A percentile compares a stretch with the other conserved stretches of the same genome.
phyloP scores from a whole-genome alignment of 2,888 invertebrate species.

The Aspidapion aeneum region DNA sequence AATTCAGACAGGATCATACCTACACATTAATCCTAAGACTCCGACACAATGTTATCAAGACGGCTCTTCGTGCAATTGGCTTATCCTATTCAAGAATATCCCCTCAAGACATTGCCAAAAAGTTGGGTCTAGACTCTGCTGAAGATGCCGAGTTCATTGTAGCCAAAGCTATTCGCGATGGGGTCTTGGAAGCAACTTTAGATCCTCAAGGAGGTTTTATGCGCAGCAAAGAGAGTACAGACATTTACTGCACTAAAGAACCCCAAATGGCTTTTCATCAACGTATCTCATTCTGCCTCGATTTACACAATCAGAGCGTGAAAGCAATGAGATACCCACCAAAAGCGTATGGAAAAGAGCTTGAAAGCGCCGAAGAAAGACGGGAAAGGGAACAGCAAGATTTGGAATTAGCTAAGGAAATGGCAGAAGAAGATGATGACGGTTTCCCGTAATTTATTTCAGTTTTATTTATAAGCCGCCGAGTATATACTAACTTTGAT shows the following conservation, averaged over 20 bases:
- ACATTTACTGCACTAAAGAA: conserved; percentile 95
- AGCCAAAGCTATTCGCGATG: conserved; percentile 96
- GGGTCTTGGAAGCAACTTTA: conserved; percentile 96
- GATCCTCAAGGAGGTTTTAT: conserved; percentile 95
- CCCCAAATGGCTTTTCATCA: conserved; percentile 96
- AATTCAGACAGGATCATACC: conserved; percentile 92
- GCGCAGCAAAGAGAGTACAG: conserved; percentile 95
- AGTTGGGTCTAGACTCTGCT: conserved; percentile 89
- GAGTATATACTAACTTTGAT: no score
- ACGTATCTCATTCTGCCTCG: conserved; percentile 94
- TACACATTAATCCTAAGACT: conserved; percentile 93
- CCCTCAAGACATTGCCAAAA: conserved; percentile 90
- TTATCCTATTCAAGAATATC: conserved; percentile 95
- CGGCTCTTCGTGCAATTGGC: conserved; percentile 94
- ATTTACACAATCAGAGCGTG: conserved; percentile 97
- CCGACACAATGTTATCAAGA: conserved; percentile 98
- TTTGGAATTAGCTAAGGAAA: conserved; percentile 98
- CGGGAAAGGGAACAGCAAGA: conserved; percentile 97
- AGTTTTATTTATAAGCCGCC: background rate
- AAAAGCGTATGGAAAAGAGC: conserved; percentile 96
- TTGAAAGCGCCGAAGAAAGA: conserved; percentile 96
- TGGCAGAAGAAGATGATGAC: conserved; percentile 99
- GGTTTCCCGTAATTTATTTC: conserved; percentile 58
- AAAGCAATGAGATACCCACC: conserved; percentile 99
- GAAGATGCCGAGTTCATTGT: conserved; percentile 99